Percentiles rank a stretch among this genome's conserved stretches.
phyloP scores from a whole-genome alignment of 1,140 invertebrate genomes.

The Drosophila leontia region DNA sequence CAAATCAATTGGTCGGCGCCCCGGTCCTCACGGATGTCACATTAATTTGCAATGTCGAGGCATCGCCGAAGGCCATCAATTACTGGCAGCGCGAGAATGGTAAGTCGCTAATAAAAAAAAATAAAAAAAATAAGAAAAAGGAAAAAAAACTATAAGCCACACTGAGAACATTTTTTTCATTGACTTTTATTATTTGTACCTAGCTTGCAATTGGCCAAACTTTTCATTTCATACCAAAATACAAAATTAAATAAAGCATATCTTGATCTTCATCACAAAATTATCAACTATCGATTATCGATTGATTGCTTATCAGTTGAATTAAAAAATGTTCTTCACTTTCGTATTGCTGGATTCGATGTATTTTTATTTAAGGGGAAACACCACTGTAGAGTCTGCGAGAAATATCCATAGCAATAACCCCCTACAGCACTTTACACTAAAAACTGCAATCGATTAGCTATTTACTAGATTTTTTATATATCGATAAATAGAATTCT shows the following conservation, averaged over 20 bases:
- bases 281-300: constrained; percentile 8
- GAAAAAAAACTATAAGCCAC: background rate
- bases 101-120: constrained; percentile 84
- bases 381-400: constrained; percentile 11
- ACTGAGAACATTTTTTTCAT: constrained; percentile 23
- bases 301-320: constrained; percentile 8
- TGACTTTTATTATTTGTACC: constrained; percentile 4
- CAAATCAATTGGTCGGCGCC: constrained; percentile 93
- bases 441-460: background rate
- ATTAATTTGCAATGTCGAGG: constrained; percentile 94
- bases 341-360: constrained; percentile 7
- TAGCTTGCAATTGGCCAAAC: constrained; percentile 6
- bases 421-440: background rate
- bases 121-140: background rate
- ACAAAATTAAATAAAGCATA: background rate
- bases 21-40: constrained; percentile 92
- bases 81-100: constrained; percentile 94
- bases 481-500: background rate
- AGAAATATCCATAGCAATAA: background rate
- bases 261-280: constrained; percentile 4
- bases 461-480: background rate
- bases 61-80: constrained; percentile 94
- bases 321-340: constrained; percentile 20
- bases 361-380: constrained; percentile 13
- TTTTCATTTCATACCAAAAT: background rate